Evolutionary conservation across 2,888 invertebrate genomes (phyloP), one percentile per base, ranked within the genome.

Genomic region (Drosophila cracens): DNA sequence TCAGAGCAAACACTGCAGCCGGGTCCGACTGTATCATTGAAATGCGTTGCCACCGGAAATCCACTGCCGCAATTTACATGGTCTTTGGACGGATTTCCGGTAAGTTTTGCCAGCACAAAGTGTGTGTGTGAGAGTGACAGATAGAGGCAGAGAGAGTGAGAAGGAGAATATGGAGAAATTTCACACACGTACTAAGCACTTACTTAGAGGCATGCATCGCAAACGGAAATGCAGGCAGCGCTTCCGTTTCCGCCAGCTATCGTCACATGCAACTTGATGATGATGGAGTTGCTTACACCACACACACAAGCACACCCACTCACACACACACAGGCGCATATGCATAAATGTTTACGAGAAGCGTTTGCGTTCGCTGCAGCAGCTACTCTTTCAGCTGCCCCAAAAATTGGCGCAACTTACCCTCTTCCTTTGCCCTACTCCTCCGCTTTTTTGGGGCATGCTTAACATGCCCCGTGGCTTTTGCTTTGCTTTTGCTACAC

Each of bases 41-140:
- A 97, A 93, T 99, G 98, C 94, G 97, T 97, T 73, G 98, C 98
- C n/a, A 96, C 97, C 89, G 98, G 98, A 58, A 98, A 97, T 93
- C 98, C 98, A 10, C 96, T 97, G 58, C 98, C 98, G 5, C 96
- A 97, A 92, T 97, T 99, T 93, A 95, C 96, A 58, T 99, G 98
- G 98, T 95, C 96, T 11, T 94, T 98, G 79, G 98, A 98, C 92
- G 97, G 97, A 54, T 97, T 97, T 93, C 96, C 97, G 59, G 95
- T 97, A 91, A 97, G 96, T 85, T 74, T 58, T 68, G 69, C 46
- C 46, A 46, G 36, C 46, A 25, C 65, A 63, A 49, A 63, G 34
- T 43, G 21, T 59, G 52, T 71, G 52, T 46, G 36, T 1, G 27
- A 25, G 46, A 46, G 43, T 6, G 54, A 2, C 33, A 6, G 25